Percentiles rank a stretch among this genome's conserved stretches.
These are phyloP conservation scores for Drosophila peninsularis DNA, from an alignment of 2,888 invertebrate species.

Conservation along the genomic window DNA sequence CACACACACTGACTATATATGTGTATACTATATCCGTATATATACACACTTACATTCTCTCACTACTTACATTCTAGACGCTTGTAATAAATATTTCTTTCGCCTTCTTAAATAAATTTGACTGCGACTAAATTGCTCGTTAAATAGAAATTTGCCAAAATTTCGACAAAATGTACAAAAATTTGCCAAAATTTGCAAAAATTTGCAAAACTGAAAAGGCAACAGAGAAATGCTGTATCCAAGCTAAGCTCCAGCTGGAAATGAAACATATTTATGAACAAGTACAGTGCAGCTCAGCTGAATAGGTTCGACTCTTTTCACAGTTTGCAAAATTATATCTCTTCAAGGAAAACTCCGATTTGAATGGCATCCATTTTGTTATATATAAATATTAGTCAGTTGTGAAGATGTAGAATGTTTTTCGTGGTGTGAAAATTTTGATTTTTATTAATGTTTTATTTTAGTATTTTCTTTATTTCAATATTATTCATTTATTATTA, in stretches of 20 bases:
- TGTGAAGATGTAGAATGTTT: too few relatives aligned
- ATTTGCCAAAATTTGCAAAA: background rate
- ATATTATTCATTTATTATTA: too few relatives aligned
- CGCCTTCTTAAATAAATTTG: conserved; percentile 42
- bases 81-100: conserved; percentile 43
- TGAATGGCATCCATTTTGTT: too few relatives aligned
- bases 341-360: too few relatives aligned
- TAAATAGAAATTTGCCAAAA: conserved; percentile 32
- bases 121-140: conserved; percentile 53
- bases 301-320: too few relatives aligned
- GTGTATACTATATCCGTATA: background rate
- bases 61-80: conserved; percentile 15
- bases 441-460: too few relatives aligned
- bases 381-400: too few relatives aligned
- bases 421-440: too few relatives aligned
- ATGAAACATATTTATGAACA: background rate
- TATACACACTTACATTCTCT: conserved; percentile 7
- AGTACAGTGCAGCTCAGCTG: too few relatives aligned
- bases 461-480: too few relatives aligned
- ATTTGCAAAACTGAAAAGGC: background rate
- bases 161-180: background rate
- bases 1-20: background rate
- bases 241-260: too few relatives aligned
- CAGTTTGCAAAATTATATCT: too few relatives aligned
- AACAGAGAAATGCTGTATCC: background rate